Base-by-base conservation (phyloP, 2,888 invertebrate genomes). In the Hecatera dysodea region DNA sequence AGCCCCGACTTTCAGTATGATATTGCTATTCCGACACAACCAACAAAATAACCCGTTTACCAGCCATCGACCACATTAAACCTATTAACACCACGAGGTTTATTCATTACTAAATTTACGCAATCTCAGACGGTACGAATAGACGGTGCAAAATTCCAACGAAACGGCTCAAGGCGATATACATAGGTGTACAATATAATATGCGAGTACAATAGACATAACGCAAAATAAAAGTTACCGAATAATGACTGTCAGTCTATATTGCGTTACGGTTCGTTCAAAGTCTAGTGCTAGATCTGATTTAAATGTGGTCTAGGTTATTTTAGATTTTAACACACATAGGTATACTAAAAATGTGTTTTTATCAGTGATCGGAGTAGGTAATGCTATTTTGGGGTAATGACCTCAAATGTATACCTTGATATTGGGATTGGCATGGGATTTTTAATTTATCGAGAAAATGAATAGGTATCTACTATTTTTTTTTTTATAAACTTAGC, bases 131-230 rank as follows among this genome's bases (percentile, higher is more conserved):
- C 71, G 52, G 52, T 70, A 71, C 52, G 42, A 75, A 62, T 76
- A 79, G 76, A 76, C 50, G 67, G 72, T 83, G 29, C 60, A 60
- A 56, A 70, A 80, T 78, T 67, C 70, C 62, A 11, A 17, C 9
- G 36, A 85, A 80, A 60, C n/a, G 62, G 87, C 86, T 85, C 86
- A 88, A 88, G 88, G 87, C 67, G 33, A 46, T 27, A 36, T n/a
- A n/a, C n/a, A n/a, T 48, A 55, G 19, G 50, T 61, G 57, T 61
- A 57, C 44, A 33, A 33, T 71, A 68, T 33, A 68, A 33, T 71
- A 68, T 33, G 66, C 42, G 15, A 15, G 19, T 12, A 59, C 29
- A 67, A 64, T 60, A 57, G 66, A 72, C 60, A 70, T 60, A 67
- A 67, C 29, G 44, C 17, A 27, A 67, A 83, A 82, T 68, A 80